Conservation (phyloP, 2,888 invertebrate genomes). For the Zele albiditarsus region DNA sequence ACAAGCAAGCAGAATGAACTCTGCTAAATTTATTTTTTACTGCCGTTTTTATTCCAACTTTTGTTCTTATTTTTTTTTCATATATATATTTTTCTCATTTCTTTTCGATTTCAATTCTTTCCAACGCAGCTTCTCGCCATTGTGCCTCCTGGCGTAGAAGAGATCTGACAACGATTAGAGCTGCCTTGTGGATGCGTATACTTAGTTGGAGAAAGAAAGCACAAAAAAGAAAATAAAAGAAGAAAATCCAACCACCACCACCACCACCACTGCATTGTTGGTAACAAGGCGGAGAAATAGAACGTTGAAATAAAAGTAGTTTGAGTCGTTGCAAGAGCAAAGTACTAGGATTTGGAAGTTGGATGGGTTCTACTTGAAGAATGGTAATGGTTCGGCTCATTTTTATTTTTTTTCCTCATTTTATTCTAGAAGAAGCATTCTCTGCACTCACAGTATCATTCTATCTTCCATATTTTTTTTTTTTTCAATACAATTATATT, state of each 20-base stretch:
- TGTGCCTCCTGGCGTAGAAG: constrained; percentile 21
- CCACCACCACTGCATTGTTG: not conserved
- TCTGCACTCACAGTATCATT: not conserved
- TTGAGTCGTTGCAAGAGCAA: constrained; percentile 36
- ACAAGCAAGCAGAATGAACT: not conserved
- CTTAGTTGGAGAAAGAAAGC: not conserved
- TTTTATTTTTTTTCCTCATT: not conserved
- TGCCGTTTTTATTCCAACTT: not conserved
- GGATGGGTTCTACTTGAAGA: constrained; percentile 46
- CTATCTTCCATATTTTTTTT: not conserved
- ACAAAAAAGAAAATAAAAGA: not conserved
- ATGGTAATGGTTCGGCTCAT: constrained; percentile 46
- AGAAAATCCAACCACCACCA: not conserved
- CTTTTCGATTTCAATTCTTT: not conserved
- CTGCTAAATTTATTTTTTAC: constrained; percentile 20
- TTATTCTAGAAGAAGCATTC: constrained; percentile 13
- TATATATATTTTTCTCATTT: constrained; percentile 4
- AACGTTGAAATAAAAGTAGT: constrained; percentile 30
- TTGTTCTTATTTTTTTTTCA: not conserved
- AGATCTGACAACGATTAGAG: constrained; percentile 1
- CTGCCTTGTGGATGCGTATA: not conserved
- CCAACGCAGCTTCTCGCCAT: constrained; percentile 27
- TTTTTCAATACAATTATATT: not conserved
- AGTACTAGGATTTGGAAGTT: constrained; percentile 50
- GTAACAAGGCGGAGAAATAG: constrained; percentile 14